Evolutionary conservation across 2,113 vertebrate genomes (phyloP).

Genomic region (Halcyon malimbica): DNA sequence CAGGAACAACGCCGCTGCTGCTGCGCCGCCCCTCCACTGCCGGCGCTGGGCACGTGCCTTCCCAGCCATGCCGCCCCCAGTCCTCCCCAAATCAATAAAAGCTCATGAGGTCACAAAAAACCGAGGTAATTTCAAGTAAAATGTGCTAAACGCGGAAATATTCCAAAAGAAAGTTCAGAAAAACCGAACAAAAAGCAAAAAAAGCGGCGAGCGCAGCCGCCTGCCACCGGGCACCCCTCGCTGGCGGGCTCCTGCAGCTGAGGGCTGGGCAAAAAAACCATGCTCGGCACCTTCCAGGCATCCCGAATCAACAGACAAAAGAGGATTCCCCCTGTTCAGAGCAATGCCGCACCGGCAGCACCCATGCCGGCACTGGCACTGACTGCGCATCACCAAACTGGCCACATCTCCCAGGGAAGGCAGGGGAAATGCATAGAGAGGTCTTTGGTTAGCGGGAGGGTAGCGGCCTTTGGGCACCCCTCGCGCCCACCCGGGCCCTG

Average conservation of each 20-base stretch:
- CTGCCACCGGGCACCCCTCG: not conserved
- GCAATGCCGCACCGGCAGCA: not conserved
- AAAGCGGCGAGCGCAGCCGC: not conserved
- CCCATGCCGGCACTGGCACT: rapidly evolving
- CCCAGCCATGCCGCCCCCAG: not conserved
- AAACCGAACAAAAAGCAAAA: not conserved
- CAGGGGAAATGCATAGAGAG: constrained; percentile 56
- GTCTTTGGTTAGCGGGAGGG: constrained; percentile 58
- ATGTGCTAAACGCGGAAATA: constrained; percentile 87
- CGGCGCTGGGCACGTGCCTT: not conserved
- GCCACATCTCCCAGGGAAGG: not conserved
- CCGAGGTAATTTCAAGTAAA: constrained; percentile 98
- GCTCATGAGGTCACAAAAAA: constrained; percentile 96
- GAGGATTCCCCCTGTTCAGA: not conserved
- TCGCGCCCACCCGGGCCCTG: not conserved
- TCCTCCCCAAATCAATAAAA: constrained; percentile 77
- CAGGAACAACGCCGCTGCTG: not conserved
- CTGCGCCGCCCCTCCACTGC: not conserved
- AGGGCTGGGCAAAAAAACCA: constrained; percentile 21
- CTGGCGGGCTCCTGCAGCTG: not conserved
- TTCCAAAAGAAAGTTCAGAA: constrained; percentile 70
- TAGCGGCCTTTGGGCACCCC: not conserved
- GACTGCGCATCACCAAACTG: not conserved
- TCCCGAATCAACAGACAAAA: not conserved
- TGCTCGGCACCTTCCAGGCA: not conserved